phyloP scores from a whole-genome alignment of 2,797 vertebrate species.

The Emys orbicularis region DNA sequence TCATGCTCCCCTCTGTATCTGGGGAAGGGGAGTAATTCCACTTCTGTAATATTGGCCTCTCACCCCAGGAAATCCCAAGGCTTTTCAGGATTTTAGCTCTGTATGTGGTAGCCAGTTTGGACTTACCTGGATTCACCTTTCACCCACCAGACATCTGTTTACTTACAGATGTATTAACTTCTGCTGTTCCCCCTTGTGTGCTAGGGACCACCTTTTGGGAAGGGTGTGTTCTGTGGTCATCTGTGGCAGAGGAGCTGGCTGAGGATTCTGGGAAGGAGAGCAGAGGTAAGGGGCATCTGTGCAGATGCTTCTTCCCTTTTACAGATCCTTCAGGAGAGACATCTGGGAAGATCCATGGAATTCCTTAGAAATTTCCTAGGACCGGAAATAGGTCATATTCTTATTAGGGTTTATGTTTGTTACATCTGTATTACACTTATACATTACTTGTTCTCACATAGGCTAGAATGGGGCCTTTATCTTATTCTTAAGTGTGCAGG shows the following conservation, averaged over 20 bases:
- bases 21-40: not conserved
- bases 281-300: not conserved
- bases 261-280: not conserved
- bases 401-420: too few species aligned
- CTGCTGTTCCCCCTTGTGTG: not conserved
- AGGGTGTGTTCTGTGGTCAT: not conserved
- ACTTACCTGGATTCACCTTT: not conserved
- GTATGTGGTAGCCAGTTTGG: not conserved
- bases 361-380: not conserved
- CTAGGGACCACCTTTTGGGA: not conserved
- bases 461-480: accelerated
- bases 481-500: not conserved
- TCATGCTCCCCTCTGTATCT: not conserved
- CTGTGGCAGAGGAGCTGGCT: not conserved
- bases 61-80: not conserved
- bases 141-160: not conserved
- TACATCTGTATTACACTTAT: too few species aligned
- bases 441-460: too few species aligned
- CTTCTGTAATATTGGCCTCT: not conserved
- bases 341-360: too few species aligned
- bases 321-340: too few species aligned
- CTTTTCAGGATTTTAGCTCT: not conserved
- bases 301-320: not conserved
- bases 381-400: too few species aligned
- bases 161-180: not conserved